Conservation (phyloP, 2,888 invertebrate species). For the Apotomis betuletana region DNA sequence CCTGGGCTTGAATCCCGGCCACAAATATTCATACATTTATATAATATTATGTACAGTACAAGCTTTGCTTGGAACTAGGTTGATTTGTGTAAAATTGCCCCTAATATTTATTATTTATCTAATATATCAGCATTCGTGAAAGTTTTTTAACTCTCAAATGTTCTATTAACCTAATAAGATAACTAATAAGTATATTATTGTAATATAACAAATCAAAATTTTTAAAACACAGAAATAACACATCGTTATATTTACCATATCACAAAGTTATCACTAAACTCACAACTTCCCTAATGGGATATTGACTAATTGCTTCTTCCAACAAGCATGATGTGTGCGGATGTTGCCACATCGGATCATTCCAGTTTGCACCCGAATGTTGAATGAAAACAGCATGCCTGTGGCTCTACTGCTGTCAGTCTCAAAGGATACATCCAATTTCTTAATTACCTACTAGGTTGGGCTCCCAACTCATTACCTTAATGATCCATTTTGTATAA, state of each 20-base stretch:
- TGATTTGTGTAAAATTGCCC: too few species aligned
- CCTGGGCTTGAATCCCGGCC: too few species aligned
- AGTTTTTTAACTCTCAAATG: too few species aligned
- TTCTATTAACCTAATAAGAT: too few species aligned
- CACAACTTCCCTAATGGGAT: not conserved
- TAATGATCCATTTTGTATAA: not conserved
- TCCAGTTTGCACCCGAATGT: slow-evolving; percentile 22
- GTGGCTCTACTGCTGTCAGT: not conserved
- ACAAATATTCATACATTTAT: too few species aligned
- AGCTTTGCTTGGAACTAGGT: too few species aligned
- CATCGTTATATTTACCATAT: not conserved
- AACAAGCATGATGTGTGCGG: slow-evolving; percentile 6
- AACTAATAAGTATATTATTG: too few species aligned
- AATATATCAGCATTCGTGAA: too few species aligned
- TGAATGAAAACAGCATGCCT: slow-evolving; percentile 2
- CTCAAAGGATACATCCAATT: slow-evolving; percentile 18
- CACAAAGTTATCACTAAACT: not conserved
- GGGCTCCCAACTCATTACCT: slow-evolving; percentile 12
- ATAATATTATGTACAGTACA: too few species aligned
- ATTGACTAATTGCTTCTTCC: slow-evolving; percentile 1
- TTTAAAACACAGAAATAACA: too few species aligned
- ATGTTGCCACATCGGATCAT: slow-evolving; percentile 6
- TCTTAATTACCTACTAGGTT: slow-evolving; percentile 10
- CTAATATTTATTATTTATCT: too few species aligned
- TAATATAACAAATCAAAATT: too few species aligned